phyloP scores from a whole-genome alignment of 2,888 invertebrate genomes.

The Philonicus albiceps region DNA sequence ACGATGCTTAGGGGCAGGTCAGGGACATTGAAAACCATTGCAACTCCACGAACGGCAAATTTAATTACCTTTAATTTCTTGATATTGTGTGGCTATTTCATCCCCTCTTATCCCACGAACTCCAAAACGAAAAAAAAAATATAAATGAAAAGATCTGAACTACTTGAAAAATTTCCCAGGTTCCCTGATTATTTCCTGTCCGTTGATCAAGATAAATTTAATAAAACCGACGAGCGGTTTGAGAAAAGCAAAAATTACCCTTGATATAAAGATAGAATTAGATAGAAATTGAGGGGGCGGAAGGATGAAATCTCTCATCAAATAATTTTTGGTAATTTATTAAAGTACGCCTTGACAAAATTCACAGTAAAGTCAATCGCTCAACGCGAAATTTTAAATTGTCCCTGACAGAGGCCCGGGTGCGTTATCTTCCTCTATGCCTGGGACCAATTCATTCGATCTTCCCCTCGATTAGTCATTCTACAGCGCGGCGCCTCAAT shows the following conservation, averaged over 20 bases:
- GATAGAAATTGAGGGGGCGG: background rate
- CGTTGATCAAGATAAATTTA: background rate
- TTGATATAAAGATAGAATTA: background rate
- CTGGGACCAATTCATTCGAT: background rate
- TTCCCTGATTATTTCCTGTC: background rate
- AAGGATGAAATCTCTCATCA: background rate
- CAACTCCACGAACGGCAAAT: background rate
- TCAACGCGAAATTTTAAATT: background rate
- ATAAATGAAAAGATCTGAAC: background rate
- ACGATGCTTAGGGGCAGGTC: background rate
- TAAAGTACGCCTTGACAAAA: background rate
- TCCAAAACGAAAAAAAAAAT: background rate
- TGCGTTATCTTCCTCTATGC: background rate
- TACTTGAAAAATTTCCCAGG: background rate
- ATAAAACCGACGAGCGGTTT: background rate
- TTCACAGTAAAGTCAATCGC: background rate
- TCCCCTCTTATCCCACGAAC: background rate
- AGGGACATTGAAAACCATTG: background rate
- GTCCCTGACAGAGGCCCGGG: background rate
- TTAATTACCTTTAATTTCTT: background rate
- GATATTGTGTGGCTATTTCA: background rate
- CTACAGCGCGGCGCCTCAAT: background rate
- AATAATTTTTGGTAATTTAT: background rate
- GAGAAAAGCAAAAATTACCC: background rate
- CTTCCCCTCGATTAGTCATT: background rate